Evolutionary conservation across 2,797 vertebrate species (phyloP), one percentile per base, ranked within the genome.

Genomic region (Huso huso): DNA sequence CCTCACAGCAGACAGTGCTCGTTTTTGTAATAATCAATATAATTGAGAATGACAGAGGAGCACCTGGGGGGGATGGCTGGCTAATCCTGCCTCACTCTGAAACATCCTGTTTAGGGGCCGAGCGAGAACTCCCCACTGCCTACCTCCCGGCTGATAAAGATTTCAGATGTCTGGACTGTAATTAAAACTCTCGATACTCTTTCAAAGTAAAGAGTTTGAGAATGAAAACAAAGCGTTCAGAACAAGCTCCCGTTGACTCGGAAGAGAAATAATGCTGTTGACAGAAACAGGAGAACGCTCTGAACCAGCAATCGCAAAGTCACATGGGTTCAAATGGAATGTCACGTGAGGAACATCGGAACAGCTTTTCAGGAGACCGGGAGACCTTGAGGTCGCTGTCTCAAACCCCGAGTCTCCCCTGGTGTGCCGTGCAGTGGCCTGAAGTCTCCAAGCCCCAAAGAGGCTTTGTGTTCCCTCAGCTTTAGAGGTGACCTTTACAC

Each of bases 151-250:
- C 70, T 87, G 83, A 88, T 88, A 84, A 84, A 85, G 79, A 83
- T 86, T 85, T 87, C 86, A 89, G 86, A 88, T 89, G 86, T 84
- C 75, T 69, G 15, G 62, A 80, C 69, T 75, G 64, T 66, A 69
- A 73, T 83, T 75, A 81, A 77, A 76, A 68, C 49, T 48, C 48
- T 6, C 6, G 68, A 72, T 71, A 73, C 67, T 71, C 52, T 65
- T 71, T 12, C 73, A 65, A 75, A 69, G 70, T 63, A 73, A 51
- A 15, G 50, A 58, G 64, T 58, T 63, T 81, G 81, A 84, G 83
- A 81, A 64, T 70, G 73, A 71, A 68, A 66, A 59, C 69, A 6
- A 70, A 72, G 72, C 71, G 63, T 69, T 69, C 66, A 70, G 70
- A 74, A 81, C 80, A 81, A 82, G 81, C 82, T 74, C 82, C 78